Evolutionary conservation across 2,113 vertebrate genomes (phyloP), one percentile per base, ranked within the genome.

Genomic region (Xyliphius kryptos): DNA sequence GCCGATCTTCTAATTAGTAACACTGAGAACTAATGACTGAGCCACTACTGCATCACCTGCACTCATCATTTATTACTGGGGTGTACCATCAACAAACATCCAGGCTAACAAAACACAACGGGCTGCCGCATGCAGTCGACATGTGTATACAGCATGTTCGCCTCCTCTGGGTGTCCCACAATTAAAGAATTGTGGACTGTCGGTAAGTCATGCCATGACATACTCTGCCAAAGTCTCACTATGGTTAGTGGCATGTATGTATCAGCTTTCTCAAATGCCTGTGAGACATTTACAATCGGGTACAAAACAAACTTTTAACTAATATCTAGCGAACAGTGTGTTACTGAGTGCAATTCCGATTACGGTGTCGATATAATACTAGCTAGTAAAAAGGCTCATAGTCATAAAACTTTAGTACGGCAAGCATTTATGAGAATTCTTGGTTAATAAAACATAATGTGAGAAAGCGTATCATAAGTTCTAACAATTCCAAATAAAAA

Each of bases 371-470:
- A 56, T 56, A 56, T 56, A 56, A 56, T 40, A 19, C 11, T 40
- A 12, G n/a, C 10, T 3, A 17, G 36, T n/a, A 38, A 9, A 38
- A 38, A 56, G 15, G 36, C 53, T 16, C 11, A 1, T 38, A 17
- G n/a, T 19, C 53, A 19, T 55, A 55, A 55, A 38, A 16, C 32
- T 55, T 55, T 56, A 56, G 53, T 19, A 40, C 9, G 16, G 11
- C 17, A 16, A 56, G 53, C 32, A 9, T 56, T 17, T 56, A 56
- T 40, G 36, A 56, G 53, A 14, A 41, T 56, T 56, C 36, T 13
- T 54, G 52, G 15, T 54, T 56, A 38, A 38, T 56, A 56, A 40
- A 16, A 56, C n/a, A 40, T 19, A 38, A 41, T 41, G 37, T 41
- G 12, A 20, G 54, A 41, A 41, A 21, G 11, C 17, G 19, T 41